These are phyloP conservation scores for Geopemphigus sp. DNA, from an alignment of 1,140 invertebrate species.

Conservation along the genomic window DNA sequence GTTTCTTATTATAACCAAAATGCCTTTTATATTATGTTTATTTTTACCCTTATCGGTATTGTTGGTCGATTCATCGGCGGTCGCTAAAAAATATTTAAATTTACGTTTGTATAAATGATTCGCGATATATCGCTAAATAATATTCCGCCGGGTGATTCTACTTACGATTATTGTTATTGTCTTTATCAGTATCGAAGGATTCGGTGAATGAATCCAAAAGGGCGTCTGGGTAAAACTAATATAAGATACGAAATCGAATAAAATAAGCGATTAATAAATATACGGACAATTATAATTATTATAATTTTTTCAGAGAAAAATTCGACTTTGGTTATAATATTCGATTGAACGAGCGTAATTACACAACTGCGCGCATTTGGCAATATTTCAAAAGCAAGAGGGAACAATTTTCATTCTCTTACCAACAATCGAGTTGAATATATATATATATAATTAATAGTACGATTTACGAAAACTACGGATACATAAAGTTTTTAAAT, in stretches of 20 bases:
- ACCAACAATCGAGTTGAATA: too few species aligned
- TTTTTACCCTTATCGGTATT: neutral
- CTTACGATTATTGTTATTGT: neutral
- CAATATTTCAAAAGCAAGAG: too few species aligned
- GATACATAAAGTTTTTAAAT: too few species aligned
- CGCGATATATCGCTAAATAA: neutral
- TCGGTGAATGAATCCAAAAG: constrained; percentile 14
- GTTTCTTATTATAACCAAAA: constrained; percentile 66
- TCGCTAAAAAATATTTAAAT: neutral
- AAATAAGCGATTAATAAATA: neutral
- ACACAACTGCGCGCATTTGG: too few species aligned
- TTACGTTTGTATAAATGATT: too few species aligned
- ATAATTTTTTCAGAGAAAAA: too few species aligned
- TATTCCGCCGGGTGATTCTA: neutral
- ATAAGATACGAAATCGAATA: neutral
- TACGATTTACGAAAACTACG: too few species aligned
- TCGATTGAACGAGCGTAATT: too few species aligned
- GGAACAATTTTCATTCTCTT: too few species aligned
- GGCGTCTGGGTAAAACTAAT: constrained; percentile 42
- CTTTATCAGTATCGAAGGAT: constrained; percentile 6
- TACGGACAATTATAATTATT: neutral
- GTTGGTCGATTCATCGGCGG: neutral
- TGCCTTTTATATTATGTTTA: constrained; percentile 57
- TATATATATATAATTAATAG: too few species aligned
- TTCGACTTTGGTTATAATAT: too few species aligned